Percentiles rank a stretch among this genome's conserved stretches.
Evolutionary conservation across 2,888 invertebrate species (phyloP).

Genomic region (Drosophila setosimentum): DNA sequence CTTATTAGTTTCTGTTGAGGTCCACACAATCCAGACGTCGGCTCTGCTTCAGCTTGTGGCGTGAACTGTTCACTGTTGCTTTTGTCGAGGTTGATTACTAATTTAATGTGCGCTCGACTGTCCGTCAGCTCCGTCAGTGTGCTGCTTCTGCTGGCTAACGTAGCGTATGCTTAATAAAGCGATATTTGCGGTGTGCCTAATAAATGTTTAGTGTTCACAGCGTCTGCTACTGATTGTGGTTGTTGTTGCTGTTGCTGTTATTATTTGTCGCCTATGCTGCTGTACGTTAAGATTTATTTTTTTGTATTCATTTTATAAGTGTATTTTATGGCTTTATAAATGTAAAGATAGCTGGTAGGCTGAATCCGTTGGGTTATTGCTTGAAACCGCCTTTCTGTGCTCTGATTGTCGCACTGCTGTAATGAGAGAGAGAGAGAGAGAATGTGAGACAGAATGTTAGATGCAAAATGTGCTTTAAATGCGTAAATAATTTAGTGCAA

Average conservation of each 20-base stretch:
- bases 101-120: conserved; percentile 55
- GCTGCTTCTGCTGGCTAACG: conserved; percentile 31
- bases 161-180: conserved; percentile 71
- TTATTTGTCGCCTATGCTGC: conserved; percentile 16
- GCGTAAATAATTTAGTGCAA: neutral
- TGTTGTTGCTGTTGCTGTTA: conserved; percentile 29
- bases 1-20: conserved; percentile 55
- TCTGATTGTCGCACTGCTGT: conserved; percentile 59
- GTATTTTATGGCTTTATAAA: conserved; percentile 17
- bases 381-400: conserved; percentile 43
- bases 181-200: conserved; percentile 56
- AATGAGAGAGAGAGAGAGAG: conserved; percentile 27
- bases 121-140: conserved; percentile 7
- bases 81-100: conserved; percentile 69
- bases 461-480: neutral
- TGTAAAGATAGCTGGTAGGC: conserved; percentile 11
- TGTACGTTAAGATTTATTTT: conserved; percentile 34
- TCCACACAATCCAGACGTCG: conserved; percentile 18
- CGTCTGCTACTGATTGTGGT: conserved; percentile 18
- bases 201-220: conserved; percentile 50
- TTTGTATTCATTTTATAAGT: neutral
- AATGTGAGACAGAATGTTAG: neutral
- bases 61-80: conserved; percentile 31
- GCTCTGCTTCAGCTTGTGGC: conserved; percentile 41
- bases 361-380: conserved; percentile 31